phyloP scores from a whole-genome alignment of 30 jellyfish, hydroid and myxozoan genomes.

The Cassiopea xamachana region DNA sequence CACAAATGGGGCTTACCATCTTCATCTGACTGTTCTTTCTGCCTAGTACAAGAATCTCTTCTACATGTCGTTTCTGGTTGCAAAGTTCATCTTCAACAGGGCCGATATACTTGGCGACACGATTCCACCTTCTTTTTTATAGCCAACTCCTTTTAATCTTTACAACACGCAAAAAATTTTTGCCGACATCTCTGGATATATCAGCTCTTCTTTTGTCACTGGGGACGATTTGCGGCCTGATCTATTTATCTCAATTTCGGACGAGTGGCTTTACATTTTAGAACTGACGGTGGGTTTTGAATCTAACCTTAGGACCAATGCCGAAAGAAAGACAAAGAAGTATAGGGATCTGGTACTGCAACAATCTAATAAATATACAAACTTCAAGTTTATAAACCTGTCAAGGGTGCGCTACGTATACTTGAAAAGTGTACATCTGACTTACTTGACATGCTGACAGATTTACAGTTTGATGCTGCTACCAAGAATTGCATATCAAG shows the following conservation, averaged over 20 bases:
- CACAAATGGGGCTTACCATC: not conserved
- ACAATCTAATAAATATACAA: not conserved
- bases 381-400: not conserved
- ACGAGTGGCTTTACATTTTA: not conserved
- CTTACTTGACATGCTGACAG: not conserved
- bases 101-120: slow-evolving; percentile 1
- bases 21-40: not conserved
- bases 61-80: slow-evolving; percentile 4
- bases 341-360: not conserved
- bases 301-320: not conserved
- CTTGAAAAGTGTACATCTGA: not conserved
- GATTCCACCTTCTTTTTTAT: not conserved
- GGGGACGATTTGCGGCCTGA: not conserved
- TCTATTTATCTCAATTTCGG: not conserved
- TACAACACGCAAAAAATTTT: not conserved
- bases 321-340: not conserved
- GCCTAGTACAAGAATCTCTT: not conserved
- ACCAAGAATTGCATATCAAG: not conserved
- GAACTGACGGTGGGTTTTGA: not conserved
- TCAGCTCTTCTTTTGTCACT: not conserved
- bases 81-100: not conserved
- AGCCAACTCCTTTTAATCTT: not conserved
- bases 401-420: not conserved
- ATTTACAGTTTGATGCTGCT: not conserved
- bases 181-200: not conserved